Base-by-base conservation (phyloP, 2,797 vertebrate genomes). In the Muraenolepis orangiensis region DNA sequence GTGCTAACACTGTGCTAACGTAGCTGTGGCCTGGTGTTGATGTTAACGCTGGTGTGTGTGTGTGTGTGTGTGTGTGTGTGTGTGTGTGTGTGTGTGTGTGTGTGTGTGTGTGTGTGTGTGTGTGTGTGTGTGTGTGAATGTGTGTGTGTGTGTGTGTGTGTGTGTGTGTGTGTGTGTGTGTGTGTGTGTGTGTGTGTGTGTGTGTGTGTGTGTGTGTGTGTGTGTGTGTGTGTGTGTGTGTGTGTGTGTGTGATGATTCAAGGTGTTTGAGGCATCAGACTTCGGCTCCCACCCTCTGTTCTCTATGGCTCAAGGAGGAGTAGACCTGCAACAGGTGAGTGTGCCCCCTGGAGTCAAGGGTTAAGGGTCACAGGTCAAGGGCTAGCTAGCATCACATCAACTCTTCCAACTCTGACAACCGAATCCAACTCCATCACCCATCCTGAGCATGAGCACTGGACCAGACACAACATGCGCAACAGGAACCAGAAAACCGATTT, bases 301-400 rank as follows among this genome's bases (percentile, higher is more conserved):
- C 90, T 93, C 92, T 0, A 74, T 94, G 87, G 77, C 92, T 31
- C 93, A 94, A 87, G 92, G 91, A 88, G 92, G 89, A 74, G 78
- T 93, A 76, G 92, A 94, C 86, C 88, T 94, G 86, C 93, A 94
- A 87, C 93, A 94, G 81, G 93, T 94, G 82, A 92, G 92, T 92
- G 69, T 46, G 70, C 40, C 70, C 26, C 57, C 73, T 28, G 69
- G 79, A 71, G 61, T 38, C 23, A 16, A 28, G 69, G 71, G 71
- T 0, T 1, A 29, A n/a, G 70, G 75, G 80, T 74, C 70, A 83
- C 72, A 71, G 70, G 68, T 67, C 73, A 69, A n/a, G 28, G 13
- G 1, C 14, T 16, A 31, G 1, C 14, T 16, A 31, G 4, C 23
- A 66, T 29, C 64, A 66, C 3, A n/a, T n/a, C n/a, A 20, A 51